A percentile compares a stretch with the other conserved stretches of the same genome.
Conservation (phyloP, 1,140 invertebrate species). For the Formica selysi region DNA sequence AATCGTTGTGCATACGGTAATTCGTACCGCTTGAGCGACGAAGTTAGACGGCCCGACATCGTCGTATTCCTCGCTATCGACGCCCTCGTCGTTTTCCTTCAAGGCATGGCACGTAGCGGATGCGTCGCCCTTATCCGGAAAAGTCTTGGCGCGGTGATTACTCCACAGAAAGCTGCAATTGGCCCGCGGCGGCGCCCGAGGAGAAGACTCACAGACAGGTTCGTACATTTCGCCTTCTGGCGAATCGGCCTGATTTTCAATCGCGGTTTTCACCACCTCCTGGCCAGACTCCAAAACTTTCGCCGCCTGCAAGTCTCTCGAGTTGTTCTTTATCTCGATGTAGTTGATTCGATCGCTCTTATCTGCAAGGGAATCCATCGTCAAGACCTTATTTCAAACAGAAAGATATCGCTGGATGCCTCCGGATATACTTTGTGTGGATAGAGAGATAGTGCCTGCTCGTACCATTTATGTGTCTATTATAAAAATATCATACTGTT, state of each 20-base stretch:
- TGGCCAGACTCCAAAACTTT: conserved; percentile 70
- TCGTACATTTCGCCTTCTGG: conserved; percentile 66
- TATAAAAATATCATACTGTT: background rate
- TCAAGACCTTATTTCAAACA: background rate
- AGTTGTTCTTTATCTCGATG: conserved; percentile 55
- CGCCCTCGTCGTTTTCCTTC: conserved; percentile 44
- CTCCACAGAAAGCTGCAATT: conserved; percentile 83
- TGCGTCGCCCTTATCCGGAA: background rate
- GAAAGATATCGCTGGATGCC: background rate
- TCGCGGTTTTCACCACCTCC: conserved; percentile 69
- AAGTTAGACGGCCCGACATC: conserved; percentile 69
- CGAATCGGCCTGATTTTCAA: conserved; percentile 57
- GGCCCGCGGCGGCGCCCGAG: conserved; percentile 46
- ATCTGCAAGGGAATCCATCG: conserved; percentile 12
- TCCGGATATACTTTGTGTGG: background rate
- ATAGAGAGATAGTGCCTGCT: conserved; percentile 8
- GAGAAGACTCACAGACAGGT: conserved; percentile 58
- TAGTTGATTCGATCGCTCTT: conserved; percentile 55
- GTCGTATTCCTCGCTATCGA: conserved; percentile 66
- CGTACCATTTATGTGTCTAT: background rate
- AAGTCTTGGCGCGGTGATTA: conserved; percentile 40
- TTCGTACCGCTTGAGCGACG: conserved; percentile 52
- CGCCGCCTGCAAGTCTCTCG: conserved; percentile 37
- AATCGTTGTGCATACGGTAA: background rate
- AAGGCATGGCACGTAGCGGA: background rate